These are phyloP conservation scores for Penaeus indicus DNA, from an alignment of 1,140 invertebrate species.

Conservation along the genomic window DNA sequence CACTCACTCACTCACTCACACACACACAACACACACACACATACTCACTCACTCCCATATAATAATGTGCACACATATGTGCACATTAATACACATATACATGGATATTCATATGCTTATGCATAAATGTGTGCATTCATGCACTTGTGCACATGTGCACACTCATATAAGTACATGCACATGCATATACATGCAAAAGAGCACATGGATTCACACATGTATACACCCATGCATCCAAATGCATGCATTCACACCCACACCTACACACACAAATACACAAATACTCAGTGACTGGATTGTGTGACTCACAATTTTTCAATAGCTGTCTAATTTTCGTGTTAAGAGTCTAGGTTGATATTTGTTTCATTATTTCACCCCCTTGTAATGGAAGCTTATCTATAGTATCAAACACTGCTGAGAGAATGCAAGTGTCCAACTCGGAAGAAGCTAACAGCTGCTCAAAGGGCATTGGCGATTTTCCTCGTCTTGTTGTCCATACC, in stretches of 20 bases:
- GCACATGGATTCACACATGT: neutral
- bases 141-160: neutral
- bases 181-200: neutral
- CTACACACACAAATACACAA: neutral
- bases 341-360: neutral
- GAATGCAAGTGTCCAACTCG: too few relatives aligned
- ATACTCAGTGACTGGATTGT: neutral
- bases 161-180: neutral
- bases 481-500: too few relatives aligned
- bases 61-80: too few relatives aligned
- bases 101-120: neutral
- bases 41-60: too few relatives aligned
- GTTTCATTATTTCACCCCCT: neutral
- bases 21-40: too few relatives aligned
- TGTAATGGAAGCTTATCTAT: too few relatives aligned
- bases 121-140: neutral
- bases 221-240: neutral
- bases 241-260: slow-evolving; percentile 20
- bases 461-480: too few relatives aligned
- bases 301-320: neutral
- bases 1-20: too few relatives aligned
- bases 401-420: too few relatives aligned
- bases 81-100: neutral
- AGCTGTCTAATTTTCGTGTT: neutral
- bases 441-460: too few relatives aligned